phyloP scores from a whole-genome alignment of 2,797 vertebrate genomes.

The Phalloptychus januarius region DNA sequence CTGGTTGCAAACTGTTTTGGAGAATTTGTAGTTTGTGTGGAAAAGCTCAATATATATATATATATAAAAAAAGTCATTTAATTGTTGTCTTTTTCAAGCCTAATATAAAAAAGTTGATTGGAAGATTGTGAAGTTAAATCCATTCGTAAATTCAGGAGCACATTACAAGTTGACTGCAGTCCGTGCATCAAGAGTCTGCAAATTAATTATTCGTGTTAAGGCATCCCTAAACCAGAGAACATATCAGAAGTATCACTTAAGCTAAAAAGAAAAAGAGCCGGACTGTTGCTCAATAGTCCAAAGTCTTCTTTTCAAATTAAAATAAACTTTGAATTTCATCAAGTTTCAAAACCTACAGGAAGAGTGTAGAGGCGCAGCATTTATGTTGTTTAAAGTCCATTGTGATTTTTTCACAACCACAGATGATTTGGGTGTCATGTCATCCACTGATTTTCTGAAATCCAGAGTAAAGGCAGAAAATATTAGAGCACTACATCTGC shows the following conservation, averaged over 20 bases:
- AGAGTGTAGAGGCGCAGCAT: neutral
- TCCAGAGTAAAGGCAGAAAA: neutral
- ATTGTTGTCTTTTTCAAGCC: neutral
- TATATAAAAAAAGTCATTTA: too few species aligned
- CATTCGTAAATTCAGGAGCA: neutral
- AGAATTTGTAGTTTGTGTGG: neutral
- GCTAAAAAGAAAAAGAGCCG: neutral
- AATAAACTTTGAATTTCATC: neutral
- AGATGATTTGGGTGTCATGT: neutral
- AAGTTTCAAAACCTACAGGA: neutral
- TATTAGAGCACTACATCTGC: neutral
- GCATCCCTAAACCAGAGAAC: neutral
- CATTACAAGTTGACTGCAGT: neutral
- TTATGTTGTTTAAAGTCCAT: neutral
- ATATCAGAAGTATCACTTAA: neutral
- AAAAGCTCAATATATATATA: neutral
- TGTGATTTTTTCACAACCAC: neutral
- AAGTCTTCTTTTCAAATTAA: neutral
- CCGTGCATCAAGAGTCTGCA: neutral
- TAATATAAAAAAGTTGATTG: neutral
- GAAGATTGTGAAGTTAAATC: neutral
- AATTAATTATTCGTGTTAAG: neutral
- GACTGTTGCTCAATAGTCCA: neutral
- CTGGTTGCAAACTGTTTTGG: neutral
- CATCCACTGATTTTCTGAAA: too few species aligned